Base-by-base conservation (phyloP, 2,888 invertebrate species). In the Mythimna lalbum region DNA sequence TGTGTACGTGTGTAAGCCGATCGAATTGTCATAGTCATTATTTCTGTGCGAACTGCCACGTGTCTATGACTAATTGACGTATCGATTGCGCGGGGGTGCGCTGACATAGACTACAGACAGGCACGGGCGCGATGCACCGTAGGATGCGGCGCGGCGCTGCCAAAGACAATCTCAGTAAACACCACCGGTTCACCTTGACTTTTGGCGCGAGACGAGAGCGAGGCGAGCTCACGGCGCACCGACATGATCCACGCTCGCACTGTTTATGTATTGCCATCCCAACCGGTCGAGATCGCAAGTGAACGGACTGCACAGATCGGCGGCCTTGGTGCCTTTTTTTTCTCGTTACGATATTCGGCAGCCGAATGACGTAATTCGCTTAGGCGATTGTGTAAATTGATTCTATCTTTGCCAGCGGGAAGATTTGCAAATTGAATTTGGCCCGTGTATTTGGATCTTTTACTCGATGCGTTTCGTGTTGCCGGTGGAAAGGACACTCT, bases 161-260 rank as follows among this genome's bases (percentile, higher is more conserved):
- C 63, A 47, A 27, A 76, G 57, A 78, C 76, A 57, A 55, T 81
- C 82, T 73, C 84, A 23, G 83, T 84, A 83, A 86, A 86, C 85
- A 85, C 63, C 81, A 91, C 91, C 89, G 88, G 94, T 90, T 93
- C 88, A 92, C 94, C 94, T 95, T 94, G 94, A 94, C 91, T 93
- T 94, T 93, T 90, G 90, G 89, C 89, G 91, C 90, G 90, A 88
- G 55, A 17, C 43, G 19, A 49, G 47, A 49, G 47, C 47, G 47
- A 49, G 47, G 68, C 14, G 68, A 70, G 73, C 84, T 78, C 84
- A 69, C 80, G 39, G 72, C 81, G 67, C 74, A 39, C 73, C 53
- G 68, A 70, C 80, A 69, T 77, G 71, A 64, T 73, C 80, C 80
- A 71, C 77, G 81, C 81, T 82, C 78, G 79, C 79, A 82, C 82